Evolutionary conservation across 2,113 vertebrate genomes (phyloP), one percentile per base, ranked within the genome.

Genomic region (Tor tambroides): DNA sequence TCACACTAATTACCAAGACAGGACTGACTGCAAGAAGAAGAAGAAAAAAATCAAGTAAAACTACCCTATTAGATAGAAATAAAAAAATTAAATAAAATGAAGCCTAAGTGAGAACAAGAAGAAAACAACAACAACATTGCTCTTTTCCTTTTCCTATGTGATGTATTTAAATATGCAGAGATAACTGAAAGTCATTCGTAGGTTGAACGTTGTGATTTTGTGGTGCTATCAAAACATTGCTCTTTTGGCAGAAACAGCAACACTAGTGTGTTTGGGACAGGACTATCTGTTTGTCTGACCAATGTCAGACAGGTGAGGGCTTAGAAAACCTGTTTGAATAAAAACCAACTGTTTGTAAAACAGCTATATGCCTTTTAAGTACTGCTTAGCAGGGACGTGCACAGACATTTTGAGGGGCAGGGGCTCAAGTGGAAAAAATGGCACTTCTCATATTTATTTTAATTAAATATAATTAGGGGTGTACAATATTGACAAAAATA

Each of bases 1-100:
- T 46, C 38, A 82, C 59, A 67, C 38, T 82, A 80, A 63, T 80
- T 46, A 43, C 23, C 56, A 46, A 43, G n/a, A 82, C 17, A 35
- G 11, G 4, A 56, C 46, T 79, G 77, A 10, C 32, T 82, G 12
- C 12, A 51, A 54, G 49, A 35, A 79, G 0, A 11, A 54, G 28
- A 11, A 77, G 17, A 32, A 72, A 38, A 7, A 35, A n/a, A 7
- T 14, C 9, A 30, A 28, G 26, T 28, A 67, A 46, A 43, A 67
- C 14, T 17, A 30, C 17, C 17, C 49, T 56, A 56, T 35, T 67
- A 30, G 12, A 67, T 6, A 6, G 12, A 23, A 43, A 82, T 63
- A 30, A 11, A 41, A n/a, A 4, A 65, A 14, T 19, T 28, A 3
- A 43, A 38, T 28, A 10, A 78, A 49, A 51, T 8, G 2, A 28